Percentiles rank a stretch among this genome's conserved stretches.
These are phyloP conservation scores for Aleiodes alternator DNA, from an alignment of 2,888 invertebrate species.

Conservation along the genomic window DNA sequence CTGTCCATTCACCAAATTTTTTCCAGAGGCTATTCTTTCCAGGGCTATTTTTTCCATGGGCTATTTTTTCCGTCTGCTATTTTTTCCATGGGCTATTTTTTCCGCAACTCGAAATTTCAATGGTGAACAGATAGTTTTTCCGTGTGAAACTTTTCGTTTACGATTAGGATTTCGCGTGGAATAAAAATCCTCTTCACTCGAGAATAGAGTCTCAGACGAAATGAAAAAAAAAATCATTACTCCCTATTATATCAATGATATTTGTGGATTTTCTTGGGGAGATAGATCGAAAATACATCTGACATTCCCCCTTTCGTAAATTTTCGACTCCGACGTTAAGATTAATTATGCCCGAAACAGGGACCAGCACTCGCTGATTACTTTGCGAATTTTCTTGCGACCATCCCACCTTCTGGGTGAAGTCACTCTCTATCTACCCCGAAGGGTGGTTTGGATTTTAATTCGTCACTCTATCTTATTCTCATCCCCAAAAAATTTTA, in stretches of 20 bases:
- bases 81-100: no score
- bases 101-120: no score
- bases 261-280: conserved; percentile 23
- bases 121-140: no score
- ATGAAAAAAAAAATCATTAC: no score
- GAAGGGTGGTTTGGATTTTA: conserved; percentile 60
- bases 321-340: conserved; percentile 53
- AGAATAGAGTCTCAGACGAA: no score
- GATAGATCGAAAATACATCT: conserved; percentile 46
- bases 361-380: conserved; percentile 61
- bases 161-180: no score
- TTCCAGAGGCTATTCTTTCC: no score
- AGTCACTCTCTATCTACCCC: conserved; percentile 42
- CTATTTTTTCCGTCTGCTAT: no score
- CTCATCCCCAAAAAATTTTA: conserved; percentile 6
- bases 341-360: conserved; percentile 60
- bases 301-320: conserved; percentile 45
- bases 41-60: no score
- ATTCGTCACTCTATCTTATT: conserved; percentile 57
- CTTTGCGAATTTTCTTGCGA: conserved; percentile 61
- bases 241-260: conserved; percentile 6
- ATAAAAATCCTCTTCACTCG: no score
- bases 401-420: conserved; percentile 52
- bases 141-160: no score
- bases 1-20: no score